phyloP scores from a whole-genome alignment of 1,140 invertebrate species.

The Tyrophagus putrescentiae region DNA sequence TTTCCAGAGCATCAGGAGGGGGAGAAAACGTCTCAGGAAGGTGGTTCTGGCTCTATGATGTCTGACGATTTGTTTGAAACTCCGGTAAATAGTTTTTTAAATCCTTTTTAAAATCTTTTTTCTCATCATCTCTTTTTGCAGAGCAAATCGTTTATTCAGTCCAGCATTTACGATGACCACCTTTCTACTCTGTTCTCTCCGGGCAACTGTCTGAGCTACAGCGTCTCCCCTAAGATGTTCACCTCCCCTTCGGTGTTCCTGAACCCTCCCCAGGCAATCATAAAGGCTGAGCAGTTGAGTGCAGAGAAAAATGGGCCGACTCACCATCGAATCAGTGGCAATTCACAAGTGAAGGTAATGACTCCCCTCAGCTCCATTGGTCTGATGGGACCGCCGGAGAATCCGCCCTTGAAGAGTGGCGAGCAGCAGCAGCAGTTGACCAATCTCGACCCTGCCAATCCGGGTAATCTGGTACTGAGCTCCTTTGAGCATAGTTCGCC shows the following conservation, averaged over 20 bases:
- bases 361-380: not conserved
- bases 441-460: not conserved
- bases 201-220: too few relatives aligned
- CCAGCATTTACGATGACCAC: not conserved
- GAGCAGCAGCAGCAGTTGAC: too few relatives aligned
- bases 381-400: not conserved
- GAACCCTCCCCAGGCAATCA: not conserved
- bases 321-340: not conserved
- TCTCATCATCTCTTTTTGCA: not conserved
- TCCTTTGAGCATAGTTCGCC: too few relatives aligned
- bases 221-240: not conserved
- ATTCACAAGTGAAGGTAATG: not conserved
- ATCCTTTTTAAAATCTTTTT: not conserved
- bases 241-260: not conserved
- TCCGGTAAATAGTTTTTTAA: not conserved
- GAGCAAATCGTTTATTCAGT: slow-evolving; percentile 16
- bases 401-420: not conserved
- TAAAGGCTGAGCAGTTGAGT: not conserved
- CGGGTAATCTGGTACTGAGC: too few relatives aligned
- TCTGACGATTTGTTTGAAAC: slow-evolving; percentile 4
- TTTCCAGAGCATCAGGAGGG: not conserved
- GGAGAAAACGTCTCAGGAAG: too few relatives aligned
- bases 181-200: not conserved
- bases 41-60: too few relatives aligned
- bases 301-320: not conserved